A percentile compares a stretch with the other conserved stretches of the same genome.
phyloP scores from a whole-genome alignment of 2,888 invertebrate genomes.

The Malacosoma neustria region DNA sequence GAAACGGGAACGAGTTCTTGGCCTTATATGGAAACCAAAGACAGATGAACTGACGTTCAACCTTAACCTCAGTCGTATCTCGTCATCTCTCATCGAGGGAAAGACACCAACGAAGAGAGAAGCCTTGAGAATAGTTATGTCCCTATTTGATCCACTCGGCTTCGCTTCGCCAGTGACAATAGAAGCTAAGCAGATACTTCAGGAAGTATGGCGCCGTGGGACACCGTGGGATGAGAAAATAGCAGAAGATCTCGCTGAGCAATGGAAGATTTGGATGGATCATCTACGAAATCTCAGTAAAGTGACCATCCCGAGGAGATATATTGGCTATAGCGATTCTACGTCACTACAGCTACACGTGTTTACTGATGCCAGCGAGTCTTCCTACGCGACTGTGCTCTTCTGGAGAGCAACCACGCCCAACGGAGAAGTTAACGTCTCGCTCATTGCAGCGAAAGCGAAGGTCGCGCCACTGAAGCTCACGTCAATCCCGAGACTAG shows the following conservation, averaged over 20 bases:
- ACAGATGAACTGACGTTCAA: background rate
- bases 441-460: constrained; percentile 1
- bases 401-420: background rate
- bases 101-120: background rate
- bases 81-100: too few relatives aligned
- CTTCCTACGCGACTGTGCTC: background rate
- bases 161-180: background rate
- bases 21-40: background rate
- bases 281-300: background rate
- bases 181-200: background rate
- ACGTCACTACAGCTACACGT: background rate
- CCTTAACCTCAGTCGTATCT: background rate
- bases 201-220: background rate
- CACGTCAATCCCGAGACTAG: background rate
- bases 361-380: background rate
- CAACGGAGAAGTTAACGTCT: background rate
- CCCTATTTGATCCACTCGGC: background rate
- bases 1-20: background rate
- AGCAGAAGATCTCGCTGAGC: background rate
- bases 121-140: background rate
- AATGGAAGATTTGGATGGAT: background rate
- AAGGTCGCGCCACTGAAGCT: background rate
- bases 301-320: background rate
- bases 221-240: background rate
- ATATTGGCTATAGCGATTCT: background rate